A percentile compares a stretch with the other conserved stretches of the same genome.
Conservation (phyloP, 2,113 vertebrate species). For the Menidia beryllina region DNA sequence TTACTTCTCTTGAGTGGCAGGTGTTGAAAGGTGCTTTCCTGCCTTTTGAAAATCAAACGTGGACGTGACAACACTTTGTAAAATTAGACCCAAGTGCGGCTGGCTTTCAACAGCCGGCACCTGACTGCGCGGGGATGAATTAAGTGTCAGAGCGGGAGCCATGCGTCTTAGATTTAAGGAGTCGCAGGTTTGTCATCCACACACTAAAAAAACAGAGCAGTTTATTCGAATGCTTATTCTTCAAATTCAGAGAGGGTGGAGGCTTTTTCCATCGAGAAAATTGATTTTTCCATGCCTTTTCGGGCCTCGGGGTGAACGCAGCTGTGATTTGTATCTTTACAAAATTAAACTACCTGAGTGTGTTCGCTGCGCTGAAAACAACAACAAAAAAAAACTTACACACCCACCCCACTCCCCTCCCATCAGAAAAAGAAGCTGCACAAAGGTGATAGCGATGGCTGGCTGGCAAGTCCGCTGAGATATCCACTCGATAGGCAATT, state of each 20-base stretch:
- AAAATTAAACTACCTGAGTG: conserved; percentile 64
- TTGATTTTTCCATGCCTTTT: too few relatives aligned
- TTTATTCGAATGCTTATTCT: conserved; percentile 8
- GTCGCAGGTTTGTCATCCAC: conserved; percentile 19
- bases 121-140: conserved; percentile 42
- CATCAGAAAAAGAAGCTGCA: conserved; percentile 76
- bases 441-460: conserved; percentile 88
- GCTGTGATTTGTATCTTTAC: conserved; percentile 53
- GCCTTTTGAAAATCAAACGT: conserved; percentile 55
- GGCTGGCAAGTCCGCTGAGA: conserved; percentile 85
- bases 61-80: conserved; percentile 60
- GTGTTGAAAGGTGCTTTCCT: conserved; percentile 73
- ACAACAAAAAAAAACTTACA: conserved; percentile 52
- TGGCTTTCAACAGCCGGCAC: conserved; percentile 35
- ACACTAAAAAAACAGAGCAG: not conserved
- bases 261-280: too few relatives aligned
- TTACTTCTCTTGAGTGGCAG: conserved; percentile 57
- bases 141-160: conserved; percentile 15
- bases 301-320: conserved; percentile 29
- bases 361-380: conserved; percentile 24
- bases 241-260: conserved; percentile 28
- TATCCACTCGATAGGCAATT: conserved; percentile 97
- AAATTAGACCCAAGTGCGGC: conserved; percentile 35
- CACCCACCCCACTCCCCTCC: conserved; percentile 24
- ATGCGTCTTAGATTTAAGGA: conserved; percentile 19